Conservation (phyloP, 2,797 vertebrate genomes). For the Aphelocoma californica region DNA sequence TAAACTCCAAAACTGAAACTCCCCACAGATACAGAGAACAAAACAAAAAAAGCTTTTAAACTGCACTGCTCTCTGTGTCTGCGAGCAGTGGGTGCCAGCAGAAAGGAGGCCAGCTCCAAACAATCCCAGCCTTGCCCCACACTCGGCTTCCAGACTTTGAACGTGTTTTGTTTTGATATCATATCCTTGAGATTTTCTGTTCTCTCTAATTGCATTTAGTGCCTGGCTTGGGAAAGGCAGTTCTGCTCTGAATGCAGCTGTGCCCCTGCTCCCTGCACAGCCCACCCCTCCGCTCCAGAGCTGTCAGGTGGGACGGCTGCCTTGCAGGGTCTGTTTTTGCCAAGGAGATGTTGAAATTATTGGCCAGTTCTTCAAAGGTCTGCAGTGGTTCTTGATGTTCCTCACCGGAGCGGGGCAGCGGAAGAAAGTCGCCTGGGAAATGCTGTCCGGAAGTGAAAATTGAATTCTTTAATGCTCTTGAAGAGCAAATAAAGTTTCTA, state of each 20-base stretch:
- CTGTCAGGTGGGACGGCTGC: constrained; percentile 7
- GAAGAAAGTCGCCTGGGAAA: constrained; percentile 55
- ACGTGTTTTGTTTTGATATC: background rate
- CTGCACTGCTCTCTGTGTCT: background rate
- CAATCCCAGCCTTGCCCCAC: background rate
- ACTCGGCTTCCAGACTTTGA: background rate
- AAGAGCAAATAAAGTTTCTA: constrained; percentile 1
- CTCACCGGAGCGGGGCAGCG: constrained; percentile 30
- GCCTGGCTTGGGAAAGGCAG: constrained; percentile 1
- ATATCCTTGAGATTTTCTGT: background rate
- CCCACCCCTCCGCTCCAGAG: background rate
- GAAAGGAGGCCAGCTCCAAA: constrained; percentile 6
- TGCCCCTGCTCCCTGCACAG: background rate
- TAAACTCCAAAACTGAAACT: background rate
- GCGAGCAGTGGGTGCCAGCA: background rate
- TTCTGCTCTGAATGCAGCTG: background rate
- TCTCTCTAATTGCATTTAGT: background rate
- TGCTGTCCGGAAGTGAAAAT: constrained; percentile 37
- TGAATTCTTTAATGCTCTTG: constrained; percentile 5
- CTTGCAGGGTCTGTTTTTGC: constrained; percentile 7
- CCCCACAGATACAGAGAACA: background rate
- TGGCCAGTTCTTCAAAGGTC: constrained; percentile 50
- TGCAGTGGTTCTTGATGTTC: constrained; percentile 24
- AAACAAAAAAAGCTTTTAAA: background rate
- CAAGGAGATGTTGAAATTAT: constrained; percentile 32